These are phyloP conservation scores for Zoanthus solanderi DNA, from an alignment of 92 coral and sea anemone genomes.

Conservation along the genomic window DNA sequence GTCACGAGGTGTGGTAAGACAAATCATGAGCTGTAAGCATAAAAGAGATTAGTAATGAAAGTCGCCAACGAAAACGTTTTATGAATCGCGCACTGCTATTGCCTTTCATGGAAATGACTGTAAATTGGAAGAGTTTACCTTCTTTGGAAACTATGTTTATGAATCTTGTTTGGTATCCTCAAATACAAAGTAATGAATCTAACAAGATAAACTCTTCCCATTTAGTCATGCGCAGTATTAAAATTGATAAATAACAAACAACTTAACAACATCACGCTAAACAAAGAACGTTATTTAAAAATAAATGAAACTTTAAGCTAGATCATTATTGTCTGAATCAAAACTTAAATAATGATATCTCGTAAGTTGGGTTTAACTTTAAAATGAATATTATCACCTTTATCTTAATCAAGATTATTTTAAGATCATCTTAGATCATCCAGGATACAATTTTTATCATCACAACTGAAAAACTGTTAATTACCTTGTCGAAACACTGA, in stretches of 20 bases:
- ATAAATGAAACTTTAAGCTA: not conserved
- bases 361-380: too few species aligned
- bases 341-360: too few species aligned
- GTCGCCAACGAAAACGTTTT: not conserved
- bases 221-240: not conserved
- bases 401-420: not conserved
- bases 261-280: not conserved
- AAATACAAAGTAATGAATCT: too few species aligned
- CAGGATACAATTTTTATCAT: not conserved
- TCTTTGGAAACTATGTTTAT: too few species aligned
- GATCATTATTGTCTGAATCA: not conserved
- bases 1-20: not conserved
- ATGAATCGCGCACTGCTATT: not conserved
- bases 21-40: not conserved
- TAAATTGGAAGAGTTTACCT: too few species aligned
- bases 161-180: too few species aligned
- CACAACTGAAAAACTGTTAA: not conserved
- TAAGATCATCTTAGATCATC: not conserved
- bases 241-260: not conserved
- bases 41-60: not conserved
- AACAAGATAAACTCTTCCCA: too few species aligned
- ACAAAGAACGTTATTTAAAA: not conserved
- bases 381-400: not conserved
- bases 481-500: conserved; percentile 20
- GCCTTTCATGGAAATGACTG: too few species aligned